These are phyloP conservation scores for Slavum lentiscoides DNA, from an alignment of 2,888 invertebrate genomes.

Conservation along the genomic window DNA sequence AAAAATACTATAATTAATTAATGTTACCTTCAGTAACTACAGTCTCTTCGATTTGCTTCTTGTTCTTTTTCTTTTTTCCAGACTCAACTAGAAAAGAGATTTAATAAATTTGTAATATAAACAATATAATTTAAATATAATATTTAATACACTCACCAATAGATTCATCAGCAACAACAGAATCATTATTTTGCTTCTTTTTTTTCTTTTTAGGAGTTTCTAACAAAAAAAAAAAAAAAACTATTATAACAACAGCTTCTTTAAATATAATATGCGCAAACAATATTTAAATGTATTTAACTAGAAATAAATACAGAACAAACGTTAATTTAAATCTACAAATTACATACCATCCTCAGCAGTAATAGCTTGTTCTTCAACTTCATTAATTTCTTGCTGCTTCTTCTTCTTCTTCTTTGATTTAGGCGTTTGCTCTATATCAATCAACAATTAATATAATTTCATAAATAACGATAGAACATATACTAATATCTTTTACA, in stretches of 20 bases:
- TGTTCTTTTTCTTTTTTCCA: conserved; percentile 49
- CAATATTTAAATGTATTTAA: neutral
- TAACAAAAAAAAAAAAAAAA: conserved; percentile 1
- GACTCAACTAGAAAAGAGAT: conserved; percentile 21
- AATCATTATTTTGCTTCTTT: conserved; percentile 45
- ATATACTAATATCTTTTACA: neutral
- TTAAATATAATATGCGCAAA: neutral
- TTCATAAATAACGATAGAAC: too few species aligned
- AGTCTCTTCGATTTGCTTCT: conserved; percentile 24
- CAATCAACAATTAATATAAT: neutral
- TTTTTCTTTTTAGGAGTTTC: conserved; percentile 48
- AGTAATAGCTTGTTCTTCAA: neutral
- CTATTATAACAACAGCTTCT: neutral
- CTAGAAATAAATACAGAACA: neutral
- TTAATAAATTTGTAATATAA: neutral
- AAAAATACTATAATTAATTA: neutral
- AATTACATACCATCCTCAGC: neutral
- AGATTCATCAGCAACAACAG: conserved; percentile 8
- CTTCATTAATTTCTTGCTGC: conserved; percentile 54
- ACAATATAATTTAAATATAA: neutral
- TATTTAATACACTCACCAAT: conserved; percentile 18
- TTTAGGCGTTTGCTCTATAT: conserved; percentile 36
- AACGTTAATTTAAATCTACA: neutral
- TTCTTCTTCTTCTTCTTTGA: conserved; percentile 55
- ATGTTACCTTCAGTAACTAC: conserved; percentile 5